Base-by-base conservation (phyloP, 2,797 vertebrate genomes). In the Cygnus olor region DNA sequence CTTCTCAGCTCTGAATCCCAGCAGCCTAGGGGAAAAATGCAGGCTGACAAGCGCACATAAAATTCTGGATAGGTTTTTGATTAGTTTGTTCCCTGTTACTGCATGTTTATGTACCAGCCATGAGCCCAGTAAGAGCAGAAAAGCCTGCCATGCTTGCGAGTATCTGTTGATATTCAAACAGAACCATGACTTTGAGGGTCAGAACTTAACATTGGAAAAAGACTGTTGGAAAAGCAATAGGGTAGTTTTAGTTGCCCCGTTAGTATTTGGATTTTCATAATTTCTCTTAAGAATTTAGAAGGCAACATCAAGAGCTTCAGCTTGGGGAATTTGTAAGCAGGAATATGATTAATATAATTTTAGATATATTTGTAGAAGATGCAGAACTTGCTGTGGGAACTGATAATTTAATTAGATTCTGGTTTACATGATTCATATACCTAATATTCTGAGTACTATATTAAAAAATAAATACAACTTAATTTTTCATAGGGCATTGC, bases 381-480 rank as follows among this genome's bases (percentile, higher is more conserved):
- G 79, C 72, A 91, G 87, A 93, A 87, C 69, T 95, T 88, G 84
- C 88, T 93, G 65, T 93, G 93, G 88, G 80, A 93, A 85, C 57
- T 78, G 76, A 79, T 95, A 93, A 94, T 93, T 94, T 94, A 95
- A 97, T 96, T 96, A 96, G 63, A 93, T 95, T 87, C 94, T 85
- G 57, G 20, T 80, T 93, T 95, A 79, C 87, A 60, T 92, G 90
- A 94, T 92, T 95, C 86, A 93, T 94, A 49, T 69, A 80, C 76
- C 88, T 92, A 95, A 95, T 95, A 94, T 93, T 85, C 79, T 20
- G 61, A 89, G 72, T 58, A 85, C 51, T 83, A 24, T 71, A 89
- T 96, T 92, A 94, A 96, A 95, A 94, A 97, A 94, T 93, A 94
- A 95, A 94, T 89, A 66, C 69, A 82, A 79, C 72, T 95, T 93